phyloP scores from a whole-genome alignment of 2,113 vertebrate species.

The Sturnira hondurensis region DNA sequence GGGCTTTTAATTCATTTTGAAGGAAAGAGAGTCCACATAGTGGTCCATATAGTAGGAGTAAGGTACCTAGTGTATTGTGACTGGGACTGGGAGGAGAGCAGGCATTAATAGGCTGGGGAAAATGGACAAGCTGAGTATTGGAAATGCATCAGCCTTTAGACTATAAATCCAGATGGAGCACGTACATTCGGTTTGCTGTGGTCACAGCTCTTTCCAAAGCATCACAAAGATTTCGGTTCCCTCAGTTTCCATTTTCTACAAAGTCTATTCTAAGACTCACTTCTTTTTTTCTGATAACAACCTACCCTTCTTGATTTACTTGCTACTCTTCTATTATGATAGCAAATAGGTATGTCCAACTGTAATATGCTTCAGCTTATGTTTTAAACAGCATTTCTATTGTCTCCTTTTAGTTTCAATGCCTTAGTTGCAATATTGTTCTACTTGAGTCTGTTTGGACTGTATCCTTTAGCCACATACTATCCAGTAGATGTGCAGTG shows the following conservation, averaged over 20 bases:
- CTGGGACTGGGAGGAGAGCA: background rate
- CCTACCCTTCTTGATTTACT: background rate
- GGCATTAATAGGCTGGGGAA: background rate
- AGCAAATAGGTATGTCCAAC: background rate
- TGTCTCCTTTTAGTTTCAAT: background rate
- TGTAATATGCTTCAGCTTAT: background rate
- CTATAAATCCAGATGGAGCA: background rate
- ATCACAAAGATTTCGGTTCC: background rate
- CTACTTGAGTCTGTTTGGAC: background rate
- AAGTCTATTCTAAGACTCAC: background rate
- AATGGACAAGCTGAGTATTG: background rate
- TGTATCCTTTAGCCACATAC: background rate
- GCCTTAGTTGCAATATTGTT: background rate
- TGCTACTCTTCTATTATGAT: background rate
- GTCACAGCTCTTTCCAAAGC: background rate
- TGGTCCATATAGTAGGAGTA: background rate
- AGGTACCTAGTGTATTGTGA: background rate
- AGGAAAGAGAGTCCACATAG: background rate
- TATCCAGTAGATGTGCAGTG: background rate
- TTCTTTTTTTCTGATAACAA: background rate
- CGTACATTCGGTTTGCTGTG: background rate
- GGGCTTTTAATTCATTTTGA: background rate
- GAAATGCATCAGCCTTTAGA: background rate
- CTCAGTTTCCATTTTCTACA: background rate
- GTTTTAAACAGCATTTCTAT: background rate